A percentile compares a stretch with the other conserved stretches of the same genome.
Conservation (phyloP, 2,888 invertebrate genomes). For the Drosophila nigricruria region DNA sequence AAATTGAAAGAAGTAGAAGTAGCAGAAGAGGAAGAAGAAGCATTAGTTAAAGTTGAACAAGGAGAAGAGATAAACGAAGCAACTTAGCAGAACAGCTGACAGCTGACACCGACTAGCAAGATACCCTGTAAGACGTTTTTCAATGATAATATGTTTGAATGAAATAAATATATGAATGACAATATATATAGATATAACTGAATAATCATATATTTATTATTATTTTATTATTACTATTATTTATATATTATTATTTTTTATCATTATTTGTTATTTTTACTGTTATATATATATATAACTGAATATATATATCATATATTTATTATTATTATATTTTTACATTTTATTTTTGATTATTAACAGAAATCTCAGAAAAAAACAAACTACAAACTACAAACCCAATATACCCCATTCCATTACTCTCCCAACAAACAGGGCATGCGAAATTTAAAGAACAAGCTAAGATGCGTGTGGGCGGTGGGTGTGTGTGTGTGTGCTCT, state of each 20-base stretch:
- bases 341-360: background rate
- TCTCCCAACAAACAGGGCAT: background rate
- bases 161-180: background rate
- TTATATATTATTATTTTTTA: background rate
- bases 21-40: constrained; percentile 1
- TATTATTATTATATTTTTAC: no score
- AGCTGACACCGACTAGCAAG: background rate
- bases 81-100: background rate
- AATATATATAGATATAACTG: background rate
- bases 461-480: constrained; percentile 73
- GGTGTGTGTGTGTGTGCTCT: constrained; percentile 47
- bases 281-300: background rate
- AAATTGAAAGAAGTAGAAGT: constrained; percentile 15
- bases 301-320: no score
- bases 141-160: no score
- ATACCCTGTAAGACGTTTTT: background rate
- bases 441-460: constrained; percentile 6
- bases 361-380: background rate
- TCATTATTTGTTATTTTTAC: no score
- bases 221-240: no score
- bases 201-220: no score
- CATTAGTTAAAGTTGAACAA: constrained; percentile 43
- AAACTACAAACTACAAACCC: background rate
- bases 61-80: constrained; percentile 6
- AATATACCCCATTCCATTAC: background rate